Evolutionary conservation across 2,113 vertebrate species (phyloP).

Genomic region (Dermatemys mawii): DNA sequence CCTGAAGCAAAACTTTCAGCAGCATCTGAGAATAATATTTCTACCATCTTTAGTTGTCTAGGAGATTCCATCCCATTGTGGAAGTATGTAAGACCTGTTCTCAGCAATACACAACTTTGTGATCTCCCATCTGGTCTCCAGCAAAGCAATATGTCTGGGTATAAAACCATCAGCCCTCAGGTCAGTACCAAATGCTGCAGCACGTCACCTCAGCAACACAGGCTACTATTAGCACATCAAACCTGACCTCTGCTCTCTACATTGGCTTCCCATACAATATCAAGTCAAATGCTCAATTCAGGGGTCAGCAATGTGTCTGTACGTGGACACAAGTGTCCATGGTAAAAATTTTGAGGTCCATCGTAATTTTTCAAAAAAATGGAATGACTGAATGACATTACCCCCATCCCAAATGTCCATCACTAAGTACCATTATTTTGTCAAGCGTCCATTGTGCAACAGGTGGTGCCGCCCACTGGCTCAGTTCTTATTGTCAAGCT

Average conservation of each 20-base stretch:
- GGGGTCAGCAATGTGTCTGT: too few species aligned
- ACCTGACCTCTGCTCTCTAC: not conserved
- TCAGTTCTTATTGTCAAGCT: not conserved
- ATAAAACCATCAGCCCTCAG: not conserved
- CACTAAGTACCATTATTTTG: too few species aligned
- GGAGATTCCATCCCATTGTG: not conserved
- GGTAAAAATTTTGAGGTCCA: too few species aligned
- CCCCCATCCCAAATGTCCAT: too few species aligned
- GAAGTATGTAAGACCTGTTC: not conserved
- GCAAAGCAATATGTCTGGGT: not conserved
- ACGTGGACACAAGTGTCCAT: too few species aligned
- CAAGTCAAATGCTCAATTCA: not conserved
- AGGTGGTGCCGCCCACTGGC: too few species aligned
- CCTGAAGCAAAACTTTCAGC: not conserved
- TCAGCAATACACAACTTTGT: not conserved
- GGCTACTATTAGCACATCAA: not conserved
- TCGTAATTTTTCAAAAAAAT: too few species aligned
- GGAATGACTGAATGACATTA: too few species aligned
- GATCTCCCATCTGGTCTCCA: not conserved
- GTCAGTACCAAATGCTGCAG: not conserved
- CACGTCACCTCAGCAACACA: not conserved
- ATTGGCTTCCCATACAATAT: not conserved
- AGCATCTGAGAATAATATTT: not conserved
- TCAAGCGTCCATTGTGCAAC: too few species aligned
- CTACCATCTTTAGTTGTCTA: not conserved